Evolutionary conservation across 2,113 vertebrate species (phyloP), one percentile per base, ranked within the genome.

Genomic region (Rhea americana): DNA sequence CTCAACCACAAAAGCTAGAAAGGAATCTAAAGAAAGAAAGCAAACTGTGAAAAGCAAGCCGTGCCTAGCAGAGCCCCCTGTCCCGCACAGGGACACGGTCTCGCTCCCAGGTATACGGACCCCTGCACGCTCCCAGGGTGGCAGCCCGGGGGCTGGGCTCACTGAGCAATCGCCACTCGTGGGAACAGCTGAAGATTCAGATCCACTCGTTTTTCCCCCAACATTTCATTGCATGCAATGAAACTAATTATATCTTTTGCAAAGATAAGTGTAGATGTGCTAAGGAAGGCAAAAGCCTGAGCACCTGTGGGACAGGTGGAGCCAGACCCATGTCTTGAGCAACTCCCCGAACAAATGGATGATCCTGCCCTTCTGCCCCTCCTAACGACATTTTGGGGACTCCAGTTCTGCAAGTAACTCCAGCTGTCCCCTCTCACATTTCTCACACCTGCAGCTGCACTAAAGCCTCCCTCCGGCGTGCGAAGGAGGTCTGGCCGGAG

Each of bases 231-330:
- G 41, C 32, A 5, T 35, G 87, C 87, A 43, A 43, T 7, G 26
- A 66, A 70, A 71, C 93, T 87, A 89, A 93, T 94, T 93, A 58
- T 72, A 92, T 88, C 95, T 82, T 6, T 8, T 48, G 88, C 91
- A 37, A 11, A 88, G 95, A 94, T 37, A 47, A 83, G 82, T 63
- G 95, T 91, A 90, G 93, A 94, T 96, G 95, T 91, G 90, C 96
- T 50, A 28, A 58, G 93, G 80, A 78, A 72, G 91, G 76, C 92
- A 26, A 28, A 39, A 91, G 93, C 84, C 73, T 77, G 91, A 56
- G 85, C 70, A 91, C 90, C 95, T 28, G 73, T 39, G 26, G 90
- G 94, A 94, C 95, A 94, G 91, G 96, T 93, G 91, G 90, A 94
- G 85, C 96, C 93, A 56, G 87, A 10, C 21, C 0, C 21, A n/a